Base-by-base conservation (phyloP, 2,888 invertebrate species). In the Aplocera efformata region DNA sequence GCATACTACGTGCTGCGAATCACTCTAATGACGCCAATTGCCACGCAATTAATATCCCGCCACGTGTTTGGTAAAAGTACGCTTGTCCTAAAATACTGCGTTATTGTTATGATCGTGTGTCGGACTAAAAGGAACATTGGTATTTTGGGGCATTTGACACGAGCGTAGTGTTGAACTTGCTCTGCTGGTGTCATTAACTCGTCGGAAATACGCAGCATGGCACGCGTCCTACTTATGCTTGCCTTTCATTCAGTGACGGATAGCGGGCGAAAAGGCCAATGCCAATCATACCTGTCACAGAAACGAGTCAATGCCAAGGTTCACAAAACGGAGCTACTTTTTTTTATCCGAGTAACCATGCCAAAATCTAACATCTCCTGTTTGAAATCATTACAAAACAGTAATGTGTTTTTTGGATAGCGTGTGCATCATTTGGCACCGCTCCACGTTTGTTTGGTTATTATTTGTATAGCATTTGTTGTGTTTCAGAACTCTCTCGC, bases 401-500 rank as follows among this genome's bases (percentile, higher is more conserved):
- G 21, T 25, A 24, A 22, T 30, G 34, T 34, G 17, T 32, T 35
- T 39, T 35, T 35, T 23, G 23, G 10, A 38, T 25, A 24, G n/a
- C 25, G 21, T 32, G 29, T 32, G 29, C 43, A 37, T 39, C 30
- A 26, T 32, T 42, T 38, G 42, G 42, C 42, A 34, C n/a, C 13
- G 6, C 13, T 38, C 34, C 39, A 44, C 20, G 10, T 32, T 30
- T 21, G 9, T 8, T 32, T 11, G 6, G 29, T 30, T 10, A 10
- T 22, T 11, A 21, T 23, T 36, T 11, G 20, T 20, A 6, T 27
- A 5, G 21, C 17, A 32, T 35, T 35, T 44, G 42, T 49, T 58
- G 50, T 58, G 47, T 72, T 73, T 38, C 80, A 85, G 82, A 82
- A 76, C 58, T 67, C 77, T 44, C 63, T 74, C 49, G 73, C 67